Conservation (phyloP, 2,113 vertebrate species). For the Cyrtonyx montezumae region DNA sequence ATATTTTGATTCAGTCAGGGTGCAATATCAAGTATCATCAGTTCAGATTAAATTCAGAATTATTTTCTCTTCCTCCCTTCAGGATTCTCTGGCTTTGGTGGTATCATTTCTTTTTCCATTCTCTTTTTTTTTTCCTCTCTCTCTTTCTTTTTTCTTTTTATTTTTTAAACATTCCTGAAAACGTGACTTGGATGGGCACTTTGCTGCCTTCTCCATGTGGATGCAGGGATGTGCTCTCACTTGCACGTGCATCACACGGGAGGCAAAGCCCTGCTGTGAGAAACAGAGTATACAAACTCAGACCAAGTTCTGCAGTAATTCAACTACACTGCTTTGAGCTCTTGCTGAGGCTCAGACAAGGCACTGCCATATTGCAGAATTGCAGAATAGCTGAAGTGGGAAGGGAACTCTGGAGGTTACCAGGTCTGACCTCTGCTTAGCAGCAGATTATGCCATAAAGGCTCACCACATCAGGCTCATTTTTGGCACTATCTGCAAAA, state of each 20-base stretch:
- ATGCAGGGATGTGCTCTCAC: neutral
- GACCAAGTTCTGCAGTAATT: neutral
- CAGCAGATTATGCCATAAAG: neutral
- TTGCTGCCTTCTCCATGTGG: neutral
- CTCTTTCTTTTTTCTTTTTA: neutral
- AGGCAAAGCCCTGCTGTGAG: neutral
- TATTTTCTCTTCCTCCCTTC: neutral
- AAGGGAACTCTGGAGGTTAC: neutral
- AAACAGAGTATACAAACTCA: fast-evolving
- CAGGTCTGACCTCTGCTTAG: neutral
- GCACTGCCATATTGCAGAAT: neutral
- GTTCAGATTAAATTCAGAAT: neutral
- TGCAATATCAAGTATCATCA: neutral
- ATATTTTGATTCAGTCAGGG: neutral
- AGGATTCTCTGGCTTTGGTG: neutral
- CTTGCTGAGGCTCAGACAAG: neutral
- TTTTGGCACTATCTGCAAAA: neutral
- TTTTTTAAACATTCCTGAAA: neutral
- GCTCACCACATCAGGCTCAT: fast-evolving
- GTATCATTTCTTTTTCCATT: neutral
- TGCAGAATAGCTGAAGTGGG: neutral
- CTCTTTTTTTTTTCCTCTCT: neutral
- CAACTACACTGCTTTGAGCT: neutral
- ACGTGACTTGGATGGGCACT: neutral
- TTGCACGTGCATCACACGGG: neutral